phyloP scores from a whole-genome alignment of 2,888 invertebrate genomes.

The Listrodromus nycthemerus region DNA sequence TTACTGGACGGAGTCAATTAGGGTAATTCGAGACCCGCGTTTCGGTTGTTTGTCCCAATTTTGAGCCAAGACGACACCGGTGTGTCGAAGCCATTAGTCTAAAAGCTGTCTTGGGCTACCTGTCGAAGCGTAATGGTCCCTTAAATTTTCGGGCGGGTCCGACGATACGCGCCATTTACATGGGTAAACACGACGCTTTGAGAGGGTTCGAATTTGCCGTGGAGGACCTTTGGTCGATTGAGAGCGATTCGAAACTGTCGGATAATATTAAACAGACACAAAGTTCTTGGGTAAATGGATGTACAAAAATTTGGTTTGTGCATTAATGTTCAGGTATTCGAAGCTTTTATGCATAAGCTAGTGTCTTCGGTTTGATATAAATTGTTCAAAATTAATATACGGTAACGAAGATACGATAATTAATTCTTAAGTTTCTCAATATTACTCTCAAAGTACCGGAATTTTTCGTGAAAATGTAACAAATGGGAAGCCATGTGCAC shows the following conservation, averaged over 20 bases:
- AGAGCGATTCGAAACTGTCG: not conserved
- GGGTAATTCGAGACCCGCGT: slow-evolving; percentile 67
- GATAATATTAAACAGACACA: too few relatives aligned
- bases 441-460: too few relatives aligned
- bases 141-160: slow-evolving; percentile 42
- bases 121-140: slow-evolving; percentile 38
- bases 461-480: too few relatives aligned
- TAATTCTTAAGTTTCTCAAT: too few relatives aligned
- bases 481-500: too few relatives aligned
- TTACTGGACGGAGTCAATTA: slow-evolving; percentile 64
- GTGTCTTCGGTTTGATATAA: too few relatives aligned
- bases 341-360: too few relatives aligned
- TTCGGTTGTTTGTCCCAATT: slow-evolving; percentile 56
- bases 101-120: slow-evolving; percentile 2
- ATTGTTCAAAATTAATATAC: too few relatives aligned
- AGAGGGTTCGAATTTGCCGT: not conserved
- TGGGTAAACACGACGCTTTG: slow-evolving; percentile 40
- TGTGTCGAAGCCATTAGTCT: slow-evolving; percentile 71
- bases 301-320: too few relatives aligned
- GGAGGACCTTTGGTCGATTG: not conserved
- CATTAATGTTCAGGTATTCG: too few relatives aligned
- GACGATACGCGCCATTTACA: slow-evolving; percentile 59
- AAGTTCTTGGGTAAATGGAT: too few relatives aligned
- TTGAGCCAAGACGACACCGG: slow-evolving; percentile 27
- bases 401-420: too few relatives aligned